Conservation (phyloP, 1,140 invertebrate genomes). For the Heliconius hermathena region DNA sequence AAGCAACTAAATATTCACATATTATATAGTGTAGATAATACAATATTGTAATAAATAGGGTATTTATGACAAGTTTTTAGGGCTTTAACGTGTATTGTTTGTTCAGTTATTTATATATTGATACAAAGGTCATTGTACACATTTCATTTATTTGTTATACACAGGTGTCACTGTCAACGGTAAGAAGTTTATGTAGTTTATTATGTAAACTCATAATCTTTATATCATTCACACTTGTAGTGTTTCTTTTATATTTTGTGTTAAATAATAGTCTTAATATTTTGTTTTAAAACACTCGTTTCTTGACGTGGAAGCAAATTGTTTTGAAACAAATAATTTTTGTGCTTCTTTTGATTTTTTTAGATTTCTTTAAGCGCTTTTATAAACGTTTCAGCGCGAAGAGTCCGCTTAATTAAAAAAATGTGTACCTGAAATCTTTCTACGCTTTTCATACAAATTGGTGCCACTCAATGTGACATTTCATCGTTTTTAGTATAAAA, state of each 20-base stretch:
- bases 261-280: not conserved
- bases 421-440: slow-evolving; percentile 27
- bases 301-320: not conserved
- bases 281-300: not conserved
- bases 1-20: slow-evolving; percentile 38
- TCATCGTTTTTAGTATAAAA: slow-evolving; percentile 1
- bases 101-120: not conserved
- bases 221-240: not conserved
- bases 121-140: not conserved
- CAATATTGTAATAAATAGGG: slow-evolving; percentile 29
- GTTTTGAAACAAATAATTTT: not conserved
- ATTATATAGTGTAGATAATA: slow-evolving; percentile 31
- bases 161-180: not conserved
- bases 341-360: not conserved
- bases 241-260: not conserved
- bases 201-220: slow-evolving; percentile 17
- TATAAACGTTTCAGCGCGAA: not conserved
- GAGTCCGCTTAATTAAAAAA: not conserved
- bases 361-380: too few species aligned
- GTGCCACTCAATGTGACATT: not conserved
- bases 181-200: slow-evolving; percentile 18
- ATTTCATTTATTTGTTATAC: not conserved
- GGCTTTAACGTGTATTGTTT: not conserved
- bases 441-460: not conserved
- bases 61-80: slow-evolving; percentile 14